Base-by-base conservation (phyloP, 2,888 invertebrate species). In the Trachelus stipa region DNA sequence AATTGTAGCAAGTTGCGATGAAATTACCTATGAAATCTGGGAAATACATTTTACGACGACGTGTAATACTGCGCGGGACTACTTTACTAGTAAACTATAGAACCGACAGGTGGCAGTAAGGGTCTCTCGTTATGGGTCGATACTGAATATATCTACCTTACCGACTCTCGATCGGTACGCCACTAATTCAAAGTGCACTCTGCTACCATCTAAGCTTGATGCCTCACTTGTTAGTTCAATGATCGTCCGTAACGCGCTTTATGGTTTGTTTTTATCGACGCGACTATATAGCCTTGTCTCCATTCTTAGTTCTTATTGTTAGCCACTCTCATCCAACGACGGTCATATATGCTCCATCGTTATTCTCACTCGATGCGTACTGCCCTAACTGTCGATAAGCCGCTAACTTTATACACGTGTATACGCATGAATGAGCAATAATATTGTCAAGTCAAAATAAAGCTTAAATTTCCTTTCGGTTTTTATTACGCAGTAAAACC, bases 261-360 rank as follows among this genome's bases (percentile, higher is more conserved):
- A 90, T 89, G 87, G 88, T 88, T 89, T 88, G 89, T 89, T 90
- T 89, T 90, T 90, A 90, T 91, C 91, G 91, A 91, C 91, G 69
- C 30, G 68, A 40, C 77, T 75, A 56, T 56, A 56, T 56, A 56
- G 56, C 23, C 56, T 6, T 40, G 23, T 4, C 56, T 56, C 23
- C 2, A 56, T 56, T 56, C 56, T 56, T 23, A 56, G 23, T 56
- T 56, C 56, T 56, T 56, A 56, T 56, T 56, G 23, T 56, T 23
- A 56, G 56, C 56, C 23, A 56, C 56, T 56, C 56, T 6, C 9
- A 56, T 1, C 56, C 23, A 56, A 56, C 56, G 56, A 56, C 56
- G 56, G 23, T 56, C 56, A 56, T 56, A 56, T 56, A 56, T 56
- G 56, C 23, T 2, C 23, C 23, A 23, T 83, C 81, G 79, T 79